phyloP scores from a whole-genome alignment of 2,113 vertebrate species.

The Silurus glanis region DNA sequence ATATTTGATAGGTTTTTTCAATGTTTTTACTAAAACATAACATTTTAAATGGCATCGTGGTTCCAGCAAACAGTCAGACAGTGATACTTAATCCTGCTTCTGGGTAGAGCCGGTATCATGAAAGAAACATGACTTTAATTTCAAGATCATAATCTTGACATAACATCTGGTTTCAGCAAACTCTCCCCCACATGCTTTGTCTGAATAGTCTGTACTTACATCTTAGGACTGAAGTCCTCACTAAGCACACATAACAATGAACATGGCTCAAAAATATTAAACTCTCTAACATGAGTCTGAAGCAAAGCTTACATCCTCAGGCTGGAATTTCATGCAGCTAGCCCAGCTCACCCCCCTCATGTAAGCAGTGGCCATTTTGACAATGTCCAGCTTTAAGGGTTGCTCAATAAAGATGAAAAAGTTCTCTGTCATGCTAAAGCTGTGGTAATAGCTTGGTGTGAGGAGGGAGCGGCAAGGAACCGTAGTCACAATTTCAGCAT shows the following conservation, averaged over 20 bases:
- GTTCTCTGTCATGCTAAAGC: constrained; percentile 90
- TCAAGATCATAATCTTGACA: not conserved
- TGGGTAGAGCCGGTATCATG: not conserved
- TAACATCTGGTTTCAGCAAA: not conserved
- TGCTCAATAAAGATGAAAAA: constrained; percentile 90
- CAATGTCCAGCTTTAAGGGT: constrained; percentile 87
- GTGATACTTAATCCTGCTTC: not conserved
- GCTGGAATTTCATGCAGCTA: constrained; percentile 80
- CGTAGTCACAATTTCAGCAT: constrained; percentile 78
- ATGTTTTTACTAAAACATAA: not conserved
- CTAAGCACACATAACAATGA: not conserved
- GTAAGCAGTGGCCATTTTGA: constrained; percentile 91
- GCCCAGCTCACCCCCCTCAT: constrained; percentile 88
- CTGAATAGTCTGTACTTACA: not conserved
- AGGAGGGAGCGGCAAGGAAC: constrained; percentile 82
- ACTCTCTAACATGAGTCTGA: not conserved
- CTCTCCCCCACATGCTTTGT: not conserved
- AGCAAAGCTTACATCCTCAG: constrained; percentile 79
- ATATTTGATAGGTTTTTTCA: not conserved
- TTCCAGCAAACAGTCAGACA: not conserved
- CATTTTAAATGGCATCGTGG: not conserved
- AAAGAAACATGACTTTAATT: not conserved
- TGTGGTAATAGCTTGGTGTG: constrained; percentile 91
- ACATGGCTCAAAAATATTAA: not conserved
- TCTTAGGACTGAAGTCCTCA: not conserved